Conservation (phyloP, 2,888 invertebrate genomes). For the Phrixothrix hirtus region DNA sequence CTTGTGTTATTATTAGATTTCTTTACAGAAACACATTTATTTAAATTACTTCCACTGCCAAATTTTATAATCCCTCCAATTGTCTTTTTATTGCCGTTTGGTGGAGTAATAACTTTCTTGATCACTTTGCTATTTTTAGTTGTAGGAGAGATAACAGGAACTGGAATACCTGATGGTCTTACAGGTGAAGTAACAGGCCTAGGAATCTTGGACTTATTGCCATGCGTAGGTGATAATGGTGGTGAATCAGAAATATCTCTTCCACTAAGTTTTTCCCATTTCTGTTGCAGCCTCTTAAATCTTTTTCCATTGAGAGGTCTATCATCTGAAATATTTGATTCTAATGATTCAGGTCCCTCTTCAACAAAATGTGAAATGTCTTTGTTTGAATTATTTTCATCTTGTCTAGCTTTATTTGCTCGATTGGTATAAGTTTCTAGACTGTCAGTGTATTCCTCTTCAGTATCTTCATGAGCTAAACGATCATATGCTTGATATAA, state of each 20-base stretch:
- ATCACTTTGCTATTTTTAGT: conserved; percentile 43
- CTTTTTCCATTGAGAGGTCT: conserved; percentile 64
- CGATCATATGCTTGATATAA: conserved; percentile 74
- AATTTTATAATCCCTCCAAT: conserved; percentile 23
- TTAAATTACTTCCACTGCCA: conserved; percentile 30
- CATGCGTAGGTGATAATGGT: conserved; percentile 55
- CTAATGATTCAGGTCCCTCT: conserved; percentile 51
- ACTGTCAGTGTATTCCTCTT: conserved; percentile 74
- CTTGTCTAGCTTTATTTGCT: conserved; percentile 17
- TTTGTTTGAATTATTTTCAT: conserved; percentile 32
- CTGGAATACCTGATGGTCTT: conserved; percentile 64
- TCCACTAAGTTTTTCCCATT: conserved; percentile 78
- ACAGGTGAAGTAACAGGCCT: conserved; percentile 75
- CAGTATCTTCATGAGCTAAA: conserved; percentile 68
- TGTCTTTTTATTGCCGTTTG: conserved; percentile 36
- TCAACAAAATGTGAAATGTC: conserved; percentile 33
- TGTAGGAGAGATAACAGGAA: conserved; percentile 52
- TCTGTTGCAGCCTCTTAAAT: conserved; percentile 75
- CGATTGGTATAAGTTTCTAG: conserved; percentile 59
- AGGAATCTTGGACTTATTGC: conserved; percentile 73
- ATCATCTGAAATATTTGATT: conserved; percentile 51
- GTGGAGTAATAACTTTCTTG: conserved; percentile 54
- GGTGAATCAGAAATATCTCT: conserved; percentile 55
- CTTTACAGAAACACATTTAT: conserved; percentile 35
- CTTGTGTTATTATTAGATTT: conserved; percentile 39